Base-by-base conservation (phyloP, 2,797 vertebrate genomes). In the Parauchenoglanis punctatus region DNA sequence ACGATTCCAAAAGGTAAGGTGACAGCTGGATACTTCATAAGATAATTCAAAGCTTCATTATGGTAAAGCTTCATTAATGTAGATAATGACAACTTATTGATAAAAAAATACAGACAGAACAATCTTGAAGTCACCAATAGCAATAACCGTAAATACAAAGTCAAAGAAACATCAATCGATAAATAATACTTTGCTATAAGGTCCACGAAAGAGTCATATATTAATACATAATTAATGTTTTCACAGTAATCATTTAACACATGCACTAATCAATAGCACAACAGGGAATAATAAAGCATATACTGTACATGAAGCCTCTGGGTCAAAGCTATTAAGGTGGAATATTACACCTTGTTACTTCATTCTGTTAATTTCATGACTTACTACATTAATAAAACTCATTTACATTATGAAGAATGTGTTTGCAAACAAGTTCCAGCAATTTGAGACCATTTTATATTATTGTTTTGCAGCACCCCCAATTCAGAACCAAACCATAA, bases 21-120 rank as follows among this genome's bases (percentile, higher is more conserved):
- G 46, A 52, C 52, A 78, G 10, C 49, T 18, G n/a, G 52, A 31
- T 76, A 54, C 13, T 54, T 54, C 46, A 82, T 84, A 89, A 84
- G n/a, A 81, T 77, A 3, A 18, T 52, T 49, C 25, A 75, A 46
- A 49, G 12, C 72, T n/a, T 49, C 23, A 44, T 46, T 46, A 49
- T 23, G 12, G 20, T 25, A 73, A 46, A 12, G 5, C 18, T 75
- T n/a, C 11, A n/a, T 75, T 77, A 31, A 56, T 54, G 20, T 28
- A 54, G 12, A n/a, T 54, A 54, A 77, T 54, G 28, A 78, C n/a
- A 77, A 31, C n/a, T 49, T 56, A 54, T 56, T 17, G 7, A 54
- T 28, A 25, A 31, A 8, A 31, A 54, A 77, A 77, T 18, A 56
- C 13, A 75, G 40, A 72, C 3, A 44, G 18, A 44, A 44, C 70